A percentile compares a stretch with the other conserved stretches of the same genome.
phyloP scores from a whole-genome alignment of 2,113 vertebrate genomes.

The Agelaius phoeniceus region DNA sequence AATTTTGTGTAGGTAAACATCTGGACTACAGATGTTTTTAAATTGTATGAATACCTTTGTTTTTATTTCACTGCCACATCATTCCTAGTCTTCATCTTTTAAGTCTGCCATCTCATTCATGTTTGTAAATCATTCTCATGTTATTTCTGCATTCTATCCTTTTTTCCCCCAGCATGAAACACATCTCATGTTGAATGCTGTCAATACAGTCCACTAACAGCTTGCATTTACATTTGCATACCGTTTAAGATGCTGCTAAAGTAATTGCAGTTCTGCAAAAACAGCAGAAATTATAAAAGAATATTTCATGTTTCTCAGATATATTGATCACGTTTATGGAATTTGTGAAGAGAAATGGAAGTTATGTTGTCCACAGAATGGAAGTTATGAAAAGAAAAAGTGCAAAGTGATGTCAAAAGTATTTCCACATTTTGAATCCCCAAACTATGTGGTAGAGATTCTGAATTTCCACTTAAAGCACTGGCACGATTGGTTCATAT shows the following conservation, averaged over 20 bases:
- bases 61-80: neutral
- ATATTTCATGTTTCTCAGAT: neutral
- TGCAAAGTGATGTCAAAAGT: neutral
- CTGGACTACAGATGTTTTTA: neutral
- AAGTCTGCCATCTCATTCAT: neutral
- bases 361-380: neutral
- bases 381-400: neutral
- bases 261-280: neutral
- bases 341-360: neutral
- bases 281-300: neutral
- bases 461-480: neutral
- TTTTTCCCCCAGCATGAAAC: neutral
- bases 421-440: neutral
- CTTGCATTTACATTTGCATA: neutral
- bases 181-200: neutral
- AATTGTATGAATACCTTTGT: neutral
- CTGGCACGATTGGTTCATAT: neutral
- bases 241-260: neutral
- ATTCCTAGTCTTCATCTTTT: neutral
- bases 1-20: neutral
- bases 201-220: fast-evolving
- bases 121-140: neutral
- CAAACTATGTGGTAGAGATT: neutral
- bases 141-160: neutral
- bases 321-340: neutral